Conservation (phyloP, 2,113 vertebrate species). For the Accipiter cooperii region DNA sequence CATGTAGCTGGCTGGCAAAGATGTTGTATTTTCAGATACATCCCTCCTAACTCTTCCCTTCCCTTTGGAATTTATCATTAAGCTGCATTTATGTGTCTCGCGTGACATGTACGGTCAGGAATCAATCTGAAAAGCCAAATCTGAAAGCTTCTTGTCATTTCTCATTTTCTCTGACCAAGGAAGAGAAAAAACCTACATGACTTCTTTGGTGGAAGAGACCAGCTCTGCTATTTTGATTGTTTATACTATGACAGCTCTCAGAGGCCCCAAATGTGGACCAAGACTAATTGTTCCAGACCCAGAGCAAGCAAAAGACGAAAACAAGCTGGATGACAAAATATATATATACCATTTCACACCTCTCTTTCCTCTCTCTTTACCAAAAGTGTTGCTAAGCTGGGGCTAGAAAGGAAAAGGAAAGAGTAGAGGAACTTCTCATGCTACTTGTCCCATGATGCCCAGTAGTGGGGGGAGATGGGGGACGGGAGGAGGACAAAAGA, state of each 20-base stretch:
- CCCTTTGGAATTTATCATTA: slow-evolving; percentile 27
- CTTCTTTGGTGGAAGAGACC: background rate
- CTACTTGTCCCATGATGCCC: background rate
- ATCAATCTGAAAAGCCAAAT: slow-evolving; percentile 10
- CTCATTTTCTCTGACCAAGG: background rate
- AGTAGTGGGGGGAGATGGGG: background rate
- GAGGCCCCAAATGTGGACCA: background rate
- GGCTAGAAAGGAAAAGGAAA: background rate
- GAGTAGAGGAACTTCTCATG: background rate
- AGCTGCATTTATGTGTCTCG: background rate
- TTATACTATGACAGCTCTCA: background rate
- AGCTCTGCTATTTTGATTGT: background rate
- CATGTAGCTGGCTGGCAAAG: background rate
- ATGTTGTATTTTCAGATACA: background rate
- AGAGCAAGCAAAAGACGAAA: background rate
- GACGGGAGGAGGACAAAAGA: background rate
- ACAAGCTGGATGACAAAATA: background rate
- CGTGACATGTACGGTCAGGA: background rate
- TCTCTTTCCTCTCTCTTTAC: background rate
- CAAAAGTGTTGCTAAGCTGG: background rate
- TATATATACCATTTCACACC: background rate
- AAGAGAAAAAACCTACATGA: background rate
- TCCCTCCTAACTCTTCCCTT: background rate
- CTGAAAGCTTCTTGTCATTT: slow-evolving; percentile 3
- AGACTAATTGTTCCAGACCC: background rate